Conservation (phyloP, 2,888 invertebrate genomes). For the Heliconius hortense region DNA sequence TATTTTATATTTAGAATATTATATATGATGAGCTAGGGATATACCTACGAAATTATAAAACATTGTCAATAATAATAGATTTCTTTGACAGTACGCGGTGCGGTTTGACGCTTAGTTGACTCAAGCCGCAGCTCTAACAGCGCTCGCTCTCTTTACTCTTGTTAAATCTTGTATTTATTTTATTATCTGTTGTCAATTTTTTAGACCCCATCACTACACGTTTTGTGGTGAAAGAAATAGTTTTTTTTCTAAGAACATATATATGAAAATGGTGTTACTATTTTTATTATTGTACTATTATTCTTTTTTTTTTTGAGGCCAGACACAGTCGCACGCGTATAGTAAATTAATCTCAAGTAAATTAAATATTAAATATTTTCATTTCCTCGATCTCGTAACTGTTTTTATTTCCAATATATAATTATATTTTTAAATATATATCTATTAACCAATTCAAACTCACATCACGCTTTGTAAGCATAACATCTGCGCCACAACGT, state of each 20-base stretch:
- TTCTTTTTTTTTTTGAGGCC: too few relatives aligned
- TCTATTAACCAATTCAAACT: background rate
- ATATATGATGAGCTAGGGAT: background rate
- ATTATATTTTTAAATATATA: background rate
- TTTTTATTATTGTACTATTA: too few relatives aligned
- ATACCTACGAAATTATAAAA: background rate
- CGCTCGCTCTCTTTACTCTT: conserved; percentile 54
- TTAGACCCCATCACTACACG: conserved; percentile 18
- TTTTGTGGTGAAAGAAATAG: conserved; percentile 1
- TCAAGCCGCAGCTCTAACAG: conserved; percentile 48
- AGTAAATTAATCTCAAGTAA: too few relatives aligned
- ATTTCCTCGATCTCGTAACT: too few relatives aligned
- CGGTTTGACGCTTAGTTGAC: conserved; percentile 47
- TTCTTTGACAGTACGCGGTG: conserved; percentile 54
- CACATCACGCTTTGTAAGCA: background rate
- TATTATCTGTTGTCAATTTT: conserved; percentile 51
- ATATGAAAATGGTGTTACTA: background rate
- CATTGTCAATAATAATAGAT: conserved; percentile 45
- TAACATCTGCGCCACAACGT: background rate
- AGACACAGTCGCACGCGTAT: too few relatives aligned
- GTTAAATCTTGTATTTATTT: conserved; percentile 60
- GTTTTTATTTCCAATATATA: too few relatives aligned
- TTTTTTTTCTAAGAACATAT: background rate
- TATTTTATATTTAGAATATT: too few relatives aligned
- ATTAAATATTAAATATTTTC: too few relatives aligned